Evolutionary conservation across 2,113 vertebrate genomes (phyloP).

Genomic region (Phoenicopterus ruber): DNA sequence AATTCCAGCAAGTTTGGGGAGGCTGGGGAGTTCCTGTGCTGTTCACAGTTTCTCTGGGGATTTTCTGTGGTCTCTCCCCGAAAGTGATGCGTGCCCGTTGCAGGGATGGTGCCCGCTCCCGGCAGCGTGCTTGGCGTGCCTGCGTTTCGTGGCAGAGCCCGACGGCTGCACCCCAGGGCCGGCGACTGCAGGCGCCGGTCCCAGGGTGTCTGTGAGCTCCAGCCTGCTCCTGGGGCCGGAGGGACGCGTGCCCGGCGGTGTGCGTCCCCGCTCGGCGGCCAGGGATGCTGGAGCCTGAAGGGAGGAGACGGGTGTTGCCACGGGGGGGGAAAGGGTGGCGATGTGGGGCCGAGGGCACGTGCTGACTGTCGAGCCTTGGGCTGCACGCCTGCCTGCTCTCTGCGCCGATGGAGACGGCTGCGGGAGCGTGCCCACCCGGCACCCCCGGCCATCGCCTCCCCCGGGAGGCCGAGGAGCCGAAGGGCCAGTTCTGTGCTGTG

Average conservation of each 20-base stretch:
- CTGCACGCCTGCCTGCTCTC: background rate
- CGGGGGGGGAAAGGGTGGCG: background rate
- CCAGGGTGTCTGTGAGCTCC: rapidly evolving
- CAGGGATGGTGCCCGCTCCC: background rate
- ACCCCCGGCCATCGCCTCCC: background rate
- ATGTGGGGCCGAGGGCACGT: background rate
- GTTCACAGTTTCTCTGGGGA: background rate
- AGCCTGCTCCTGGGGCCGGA: background rate
- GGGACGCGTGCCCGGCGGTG: rapidly evolving
- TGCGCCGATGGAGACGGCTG: rapidly evolving
- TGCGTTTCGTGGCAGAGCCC: background rate
- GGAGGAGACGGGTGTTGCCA: background rate
- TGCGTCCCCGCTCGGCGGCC: rapidly evolving
- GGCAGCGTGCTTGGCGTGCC: background rate
- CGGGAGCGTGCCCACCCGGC: rapidly evolving
- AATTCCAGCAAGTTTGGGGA: background rate
- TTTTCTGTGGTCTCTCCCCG: background rate
- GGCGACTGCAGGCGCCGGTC: rapidly evolving
- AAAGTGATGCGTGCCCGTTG: rapidly evolving
- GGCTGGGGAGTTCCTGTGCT: background rate
- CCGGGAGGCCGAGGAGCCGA: rapidly evolving
- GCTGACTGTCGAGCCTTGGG: background rate
- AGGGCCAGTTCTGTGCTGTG: background rate
- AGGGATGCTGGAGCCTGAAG: background rate
- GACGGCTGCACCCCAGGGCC: background rate